Conservation (phyloP, 1,140 invertebrate genomes). For the Campoletis sonorensis region DNA sequence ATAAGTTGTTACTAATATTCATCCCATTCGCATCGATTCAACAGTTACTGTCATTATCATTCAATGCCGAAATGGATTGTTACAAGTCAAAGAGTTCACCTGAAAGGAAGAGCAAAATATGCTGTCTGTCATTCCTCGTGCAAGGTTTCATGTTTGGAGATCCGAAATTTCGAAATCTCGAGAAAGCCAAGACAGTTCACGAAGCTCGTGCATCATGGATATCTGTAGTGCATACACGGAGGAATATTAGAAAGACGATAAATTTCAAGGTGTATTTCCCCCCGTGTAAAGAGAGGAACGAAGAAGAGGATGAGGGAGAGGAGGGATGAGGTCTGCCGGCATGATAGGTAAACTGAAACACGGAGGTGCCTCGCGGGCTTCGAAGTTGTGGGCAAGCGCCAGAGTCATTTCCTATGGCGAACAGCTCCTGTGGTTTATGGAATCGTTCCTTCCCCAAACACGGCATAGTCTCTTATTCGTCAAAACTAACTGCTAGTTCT, state of each 20-base stretch:
- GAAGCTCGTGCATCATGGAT: constrained; percentile 6
- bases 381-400: constrained; percentile 34
- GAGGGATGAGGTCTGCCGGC: background rate
- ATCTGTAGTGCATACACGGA: background rate
- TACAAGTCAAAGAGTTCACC: too few relatives aligned
- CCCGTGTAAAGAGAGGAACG: background rate
- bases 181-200: constrained; percentile 12
- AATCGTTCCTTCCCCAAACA: background rate
- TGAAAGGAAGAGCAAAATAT: too few relatives aligned
- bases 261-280: constrained; percentile 38
- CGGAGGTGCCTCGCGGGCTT: constrained; percentile 16
- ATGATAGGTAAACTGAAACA: background rate
- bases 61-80: too few relatives aligned
- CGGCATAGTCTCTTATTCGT: constrained; percentile 16
- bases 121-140: background rate
- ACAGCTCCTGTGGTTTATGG: background rate
- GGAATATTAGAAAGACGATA: constrained; percentile 49
- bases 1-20: too few relatives aligned
- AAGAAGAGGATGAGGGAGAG: background rate
- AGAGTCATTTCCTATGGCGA: constrained; percentile 49
- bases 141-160: background rate
- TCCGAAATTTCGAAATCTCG: background rate
- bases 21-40: too few relatives aligned
- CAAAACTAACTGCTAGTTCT: constrained; percentile 17
- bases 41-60: too few relatives aligned